Percentiles rank a stretch among this genome's conserved stretches.
phyloP scores from a whole-genome alignment of 2,113 vertebrate species.

The Dipodomys stephensi region DNA sequence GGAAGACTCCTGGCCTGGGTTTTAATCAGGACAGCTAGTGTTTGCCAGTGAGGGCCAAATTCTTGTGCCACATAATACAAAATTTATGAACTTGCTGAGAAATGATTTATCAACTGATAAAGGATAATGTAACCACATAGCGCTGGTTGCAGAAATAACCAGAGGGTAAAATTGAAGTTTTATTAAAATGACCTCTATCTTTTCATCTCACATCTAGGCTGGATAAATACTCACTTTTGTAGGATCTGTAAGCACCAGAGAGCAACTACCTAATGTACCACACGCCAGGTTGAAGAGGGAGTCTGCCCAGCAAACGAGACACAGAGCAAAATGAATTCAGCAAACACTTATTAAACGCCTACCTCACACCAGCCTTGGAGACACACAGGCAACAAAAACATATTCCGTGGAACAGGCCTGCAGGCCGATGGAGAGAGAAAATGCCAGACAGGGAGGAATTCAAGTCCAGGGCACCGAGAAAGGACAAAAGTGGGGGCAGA shows the following conservation, averaged over 20 bases:
- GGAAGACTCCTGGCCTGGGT: background rate
- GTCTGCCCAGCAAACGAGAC: background rate
- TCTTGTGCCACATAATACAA: conserved; percentile 52
- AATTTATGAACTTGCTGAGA: conserved; percentile 65
- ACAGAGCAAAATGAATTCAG: background rate
- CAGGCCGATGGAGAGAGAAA: background rate
- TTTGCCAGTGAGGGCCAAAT: conserved; percentile 54
- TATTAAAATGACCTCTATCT: conserved; percentile 64
- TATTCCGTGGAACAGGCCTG: background rate
- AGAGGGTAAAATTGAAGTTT: conserved; percentile 51
- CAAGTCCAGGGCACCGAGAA: background rate
- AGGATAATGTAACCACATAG: conserved; percentile 28
- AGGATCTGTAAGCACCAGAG: background rate
- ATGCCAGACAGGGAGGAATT: background rate
- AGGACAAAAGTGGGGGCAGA: background rate
- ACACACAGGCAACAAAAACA: background rate
- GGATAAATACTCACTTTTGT: background rate
- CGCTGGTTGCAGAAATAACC: conserved; percentile 56
- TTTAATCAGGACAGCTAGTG: conserved; percentile 58
- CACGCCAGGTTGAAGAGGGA: background rate
- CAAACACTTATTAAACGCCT: background rate
- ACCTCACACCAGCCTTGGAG: background rate
- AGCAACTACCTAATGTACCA: background rate
- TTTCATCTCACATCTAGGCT: conserved; percentile 24
- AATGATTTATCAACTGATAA: conserved; percentile 72